These are phyloP conservation scores for Taurulus bubalis DNA, from an alignment of 2,113 vertebrate genomes.

Conservation along the genomic window DNA sequence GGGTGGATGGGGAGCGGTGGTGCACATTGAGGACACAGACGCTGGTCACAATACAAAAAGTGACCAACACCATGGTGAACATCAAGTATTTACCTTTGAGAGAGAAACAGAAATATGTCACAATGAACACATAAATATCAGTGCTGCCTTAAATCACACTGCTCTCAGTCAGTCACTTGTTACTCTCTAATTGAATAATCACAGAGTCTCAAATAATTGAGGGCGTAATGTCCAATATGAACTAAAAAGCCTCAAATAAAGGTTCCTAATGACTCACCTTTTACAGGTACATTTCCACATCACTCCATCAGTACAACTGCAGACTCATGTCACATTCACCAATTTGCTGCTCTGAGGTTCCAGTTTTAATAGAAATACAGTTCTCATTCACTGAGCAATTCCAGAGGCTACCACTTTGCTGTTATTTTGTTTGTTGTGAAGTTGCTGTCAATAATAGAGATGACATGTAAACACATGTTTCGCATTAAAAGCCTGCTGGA, in stretches of 20 bases:
- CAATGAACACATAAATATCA: not conserved
- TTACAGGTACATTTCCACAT: not conserved
- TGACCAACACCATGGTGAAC: conserved; percentile 88
- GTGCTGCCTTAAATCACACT: not conserved
- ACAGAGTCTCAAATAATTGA: not conserved
- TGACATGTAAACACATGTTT: too few relatives aligned
- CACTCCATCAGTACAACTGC: not conserved
- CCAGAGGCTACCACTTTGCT: too few relatives aligned
- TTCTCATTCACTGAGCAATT: not conserved
- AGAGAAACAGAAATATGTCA: not conserved
- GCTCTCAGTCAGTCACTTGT: not conserved
- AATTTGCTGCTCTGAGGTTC: not conserved
- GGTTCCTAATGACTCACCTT: not conserved
- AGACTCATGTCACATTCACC: not conserved
- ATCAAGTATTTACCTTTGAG: conserved; percentile 85
- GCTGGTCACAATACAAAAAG: conserved; percentile 84
- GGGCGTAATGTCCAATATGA: not conserved
- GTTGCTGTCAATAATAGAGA: not conserved
- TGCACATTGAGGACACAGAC: conserved; percentile 87
- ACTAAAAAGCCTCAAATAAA: not conserved
- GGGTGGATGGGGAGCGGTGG: conserved; percentile 86
- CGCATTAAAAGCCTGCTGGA: too few relatives aligned
- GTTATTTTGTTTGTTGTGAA: not conserved
- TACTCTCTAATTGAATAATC: not conserved
- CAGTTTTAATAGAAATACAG: not conserved